These are phyloP conservation scores for Riparia riparia DNA, from an alignment of 2,113 vertebrate species.

Conservation along the genomic window DNA sequence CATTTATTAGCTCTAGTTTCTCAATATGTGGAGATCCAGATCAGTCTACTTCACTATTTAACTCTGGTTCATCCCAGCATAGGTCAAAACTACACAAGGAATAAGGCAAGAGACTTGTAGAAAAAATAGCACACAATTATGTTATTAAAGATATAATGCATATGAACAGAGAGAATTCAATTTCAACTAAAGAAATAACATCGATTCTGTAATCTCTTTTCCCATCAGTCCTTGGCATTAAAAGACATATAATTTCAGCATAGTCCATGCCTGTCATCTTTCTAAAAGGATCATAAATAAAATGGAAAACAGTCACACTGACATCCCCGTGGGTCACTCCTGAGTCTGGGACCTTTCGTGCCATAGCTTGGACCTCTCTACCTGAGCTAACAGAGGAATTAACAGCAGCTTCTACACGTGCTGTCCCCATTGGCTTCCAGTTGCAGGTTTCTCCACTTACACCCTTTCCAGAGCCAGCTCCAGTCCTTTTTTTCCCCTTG, in stretches of 20 bases:
- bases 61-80: not conserved
- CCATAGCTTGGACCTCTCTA: not conserved
- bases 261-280: not conserved
- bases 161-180: not conserved
- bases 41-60: not conserved
- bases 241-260: not conserved
- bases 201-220: conserved; percentile 12
- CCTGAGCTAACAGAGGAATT: not conserved
- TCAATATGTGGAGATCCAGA: not conserved
- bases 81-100: not conserved
- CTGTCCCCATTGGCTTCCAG: not conserved
- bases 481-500: not conserved
- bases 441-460: not conserved
- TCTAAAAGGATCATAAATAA: conserved; percentile 12
- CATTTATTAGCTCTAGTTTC: not conserved
- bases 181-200: not conserved
- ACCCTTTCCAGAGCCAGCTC: not conserved
- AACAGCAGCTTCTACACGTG: not conserved
- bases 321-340: not conserved
- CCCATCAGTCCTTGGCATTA: not conserved
- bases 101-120: not conserved
- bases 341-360: not conserved
- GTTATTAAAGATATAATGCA: not conserved
- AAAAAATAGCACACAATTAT: not conserved
- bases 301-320: not conserved